These are phyloP conservation scores for Larimichthys polyactis DNA, from an alignment of 2,113 vertebrate species.

Conservation along the genomic window DNA sequence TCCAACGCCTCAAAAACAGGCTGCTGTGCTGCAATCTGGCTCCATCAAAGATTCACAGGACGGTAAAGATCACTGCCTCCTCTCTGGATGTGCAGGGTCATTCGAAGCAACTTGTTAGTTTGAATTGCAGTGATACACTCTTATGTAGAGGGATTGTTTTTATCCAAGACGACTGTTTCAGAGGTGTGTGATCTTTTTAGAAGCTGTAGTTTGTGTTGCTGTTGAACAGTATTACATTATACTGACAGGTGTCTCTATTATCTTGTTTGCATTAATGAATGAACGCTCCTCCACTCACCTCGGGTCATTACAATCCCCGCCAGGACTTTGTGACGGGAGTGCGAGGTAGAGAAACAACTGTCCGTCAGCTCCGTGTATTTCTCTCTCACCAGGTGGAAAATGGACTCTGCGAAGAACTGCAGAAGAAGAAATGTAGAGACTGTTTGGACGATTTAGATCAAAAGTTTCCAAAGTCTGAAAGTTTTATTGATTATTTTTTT, in stretches of 20 bases:
- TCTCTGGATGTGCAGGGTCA: neutral
- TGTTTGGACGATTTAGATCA: too few species aligned
- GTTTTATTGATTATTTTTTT: too few species aligned
- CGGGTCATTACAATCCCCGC: slow-evolving; percentile 74
- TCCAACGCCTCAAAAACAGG: neutral
- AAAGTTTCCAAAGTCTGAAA: too few species aligned
- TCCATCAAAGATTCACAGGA: slow-evolving; percentile 29
- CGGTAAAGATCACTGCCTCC: neutral
- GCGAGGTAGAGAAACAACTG: slow-evolving; percentile 22
- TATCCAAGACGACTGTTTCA: neutral
- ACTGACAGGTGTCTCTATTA: too few species aligned
- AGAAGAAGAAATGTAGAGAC: neutral
- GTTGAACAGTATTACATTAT: neutral
- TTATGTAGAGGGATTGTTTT: neutral
- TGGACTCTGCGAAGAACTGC: slow-evolving; percentile 73
- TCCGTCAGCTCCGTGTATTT: slow-evolving; percentile 54
- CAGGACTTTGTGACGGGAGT: slow-evolving; percentile 62
- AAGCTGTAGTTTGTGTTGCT: neutral
- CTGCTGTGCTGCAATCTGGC: slow-evolving; percentile 11
- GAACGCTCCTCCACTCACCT: slow-evolving; percentile 48
- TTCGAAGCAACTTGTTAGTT: neutral
- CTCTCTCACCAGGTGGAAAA: slow-evolving; percentile 68
- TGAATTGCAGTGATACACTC: neutral
- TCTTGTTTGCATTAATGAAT: too few species aligned
- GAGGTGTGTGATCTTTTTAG: too few species aligned